Percentiles rank a stretch among this genome's conserved stretches.
phyloP scores from a whole-genome alignment of 1,140 invertebrate species.

The Periplaneta americana region DNA sequence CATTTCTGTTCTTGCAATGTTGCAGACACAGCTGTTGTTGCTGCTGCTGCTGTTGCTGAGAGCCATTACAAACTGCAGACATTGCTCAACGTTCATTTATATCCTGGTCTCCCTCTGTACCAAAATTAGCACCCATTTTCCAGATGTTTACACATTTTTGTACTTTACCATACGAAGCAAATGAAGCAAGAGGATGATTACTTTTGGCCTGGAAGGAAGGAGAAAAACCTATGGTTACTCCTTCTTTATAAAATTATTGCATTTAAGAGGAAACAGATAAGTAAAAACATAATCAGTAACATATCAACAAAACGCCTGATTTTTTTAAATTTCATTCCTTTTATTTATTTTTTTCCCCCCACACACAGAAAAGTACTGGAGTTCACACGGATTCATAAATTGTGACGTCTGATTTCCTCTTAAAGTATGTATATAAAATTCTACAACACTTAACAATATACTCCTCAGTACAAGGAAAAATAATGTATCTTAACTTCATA shows the following conservation, averaged over 20 bases:
- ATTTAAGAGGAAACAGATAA: not conserved
- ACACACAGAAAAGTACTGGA: too few relatives aligned
- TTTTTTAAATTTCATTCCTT: too few relatives aligned
- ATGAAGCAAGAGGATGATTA: not conserved
- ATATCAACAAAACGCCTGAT: too few relatives aligned
- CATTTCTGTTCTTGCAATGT: slow-evolving; percentile 19
- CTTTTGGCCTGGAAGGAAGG: slow-evolving; percentile 16
- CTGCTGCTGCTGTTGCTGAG: slow-evolving; percentile 1
- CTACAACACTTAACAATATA: too few relatives aligned
- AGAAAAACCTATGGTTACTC: slow-evolving; percentile 11
- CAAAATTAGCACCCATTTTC: slow-evolving; percentile 1
- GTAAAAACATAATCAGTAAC: not conserved
- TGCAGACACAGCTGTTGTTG: not conserved
- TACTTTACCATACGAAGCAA: not conserved
- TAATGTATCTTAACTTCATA: too few relatives aligned
- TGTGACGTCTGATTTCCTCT: not conserved
- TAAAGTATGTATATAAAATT: not conserved
- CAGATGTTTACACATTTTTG: slow-evolving; percentile 3
- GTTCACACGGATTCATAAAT: too few relatives aligned
- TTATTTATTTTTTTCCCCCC: too few relatives aligned
- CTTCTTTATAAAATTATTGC: not conserved
- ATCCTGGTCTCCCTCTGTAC: not conserved
- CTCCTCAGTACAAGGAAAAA: too few relatives aligned
- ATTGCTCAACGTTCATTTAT: slow-evolving; percentile 1
- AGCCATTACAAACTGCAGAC: slow-evolving; percentile 13